Evolutionary conservation across 2,797 vertebrate species (phyloP), one percentile per base, ranked within the genome.

Genomic region (Centropyge bicolor): DNA sequence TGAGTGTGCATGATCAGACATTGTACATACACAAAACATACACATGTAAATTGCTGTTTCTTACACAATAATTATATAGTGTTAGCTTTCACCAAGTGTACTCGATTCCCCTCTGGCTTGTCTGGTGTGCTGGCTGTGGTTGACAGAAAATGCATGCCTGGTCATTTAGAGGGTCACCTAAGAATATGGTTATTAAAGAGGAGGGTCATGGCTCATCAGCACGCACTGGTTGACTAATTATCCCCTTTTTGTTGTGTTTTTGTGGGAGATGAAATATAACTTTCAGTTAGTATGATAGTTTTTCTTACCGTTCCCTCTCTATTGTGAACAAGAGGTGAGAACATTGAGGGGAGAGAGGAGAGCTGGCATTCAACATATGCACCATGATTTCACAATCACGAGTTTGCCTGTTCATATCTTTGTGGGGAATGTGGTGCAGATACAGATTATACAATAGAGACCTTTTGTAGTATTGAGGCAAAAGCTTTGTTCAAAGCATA

Each of bases 161-260:
- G 60, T 60, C 65, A 77, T 74, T 80, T 80, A 78, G 56, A 41
- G 16, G 71, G 52, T 71, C 79, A 71, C 65, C 49, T 14, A 72
- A 69, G 61, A 72, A 54, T 51, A 57, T 27, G 5, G 45, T 76
- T 75, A 51, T 10, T 60, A 13, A 78, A 72, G 38, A 63, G 46
- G n/a, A 76, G 22, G 14, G 55, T 57, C 65, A n/a, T 40, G 19
- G 45, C 19, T 41, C 54, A 62, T 66, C 62, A 75, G 56, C 43
- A 27, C 57, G n/a, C 16, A 45, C 48, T 24, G 40, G 51, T 19
- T 57, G 55, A 55, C 36, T 75, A 67, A 76, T 81, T 51, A 60
- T 71, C 17, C 17, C 20, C 11, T 35, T 80, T 46, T 52, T 75
- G 36, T 61, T 2, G 8, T 54, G 11, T 60, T 55, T 55, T 51